A percentile compares a stretch with the other conserved stretches of the same genome.
These are phyloP conservation scores for Arothron firmamentum DNA, from an alignment of 2,113 vertebrate species.

Conservation along the genomic window DNA sequence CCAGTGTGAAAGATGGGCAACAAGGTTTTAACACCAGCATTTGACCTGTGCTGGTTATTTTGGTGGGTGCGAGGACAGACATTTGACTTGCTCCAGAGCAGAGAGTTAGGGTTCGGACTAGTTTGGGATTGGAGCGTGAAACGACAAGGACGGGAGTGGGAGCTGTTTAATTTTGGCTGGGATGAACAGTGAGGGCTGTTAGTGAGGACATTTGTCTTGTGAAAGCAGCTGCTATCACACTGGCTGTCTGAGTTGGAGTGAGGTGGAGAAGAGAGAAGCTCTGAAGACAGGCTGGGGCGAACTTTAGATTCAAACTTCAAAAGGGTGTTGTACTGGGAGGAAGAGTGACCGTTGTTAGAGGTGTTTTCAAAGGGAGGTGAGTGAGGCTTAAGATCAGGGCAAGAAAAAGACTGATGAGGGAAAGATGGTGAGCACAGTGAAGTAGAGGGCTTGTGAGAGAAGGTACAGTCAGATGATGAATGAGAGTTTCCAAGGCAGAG, in stretches of 20 bases:
- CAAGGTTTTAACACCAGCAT: slow-evolving; percentile 24
- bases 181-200: slow-evolving; percentile 19
- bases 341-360: slow-evolving; percentile 1
- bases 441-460: slow-evolving; percentile 33
- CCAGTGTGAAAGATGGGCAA: slow-evolving; percentile 24
- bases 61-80: slow-evolving; percentile 28
- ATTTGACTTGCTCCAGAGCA: slow-evolving; percentile 14
- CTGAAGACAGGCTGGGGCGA: background rate
- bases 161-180: slow-evolving; percentile 21
- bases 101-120: slow-evolving; percentile 27
- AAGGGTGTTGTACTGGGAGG: slow-evolving; percentile 17
- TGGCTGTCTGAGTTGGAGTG: slow-evolving; percentile 18
- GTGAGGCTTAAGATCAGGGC: slow-evolving; percentile 5
- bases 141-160: slow-evolving; percentile 10
- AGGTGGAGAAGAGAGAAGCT: background rate
- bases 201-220: slow-evolving; percentile 24
- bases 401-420: slow-evolving; percentile 22
- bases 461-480: slow-evolving; percentile 32
- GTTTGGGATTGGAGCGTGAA: slow-evolving; percentile 29
- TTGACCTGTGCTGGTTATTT: slow-evolving; percentile 23
- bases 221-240: slow-evolving; percentile 36
- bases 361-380: slow-evolving; percentile 12
- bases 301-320: slow-evolving; percentile 12
- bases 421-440: slow-evolving; percentile 33
- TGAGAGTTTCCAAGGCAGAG: slow-evolving; percentile 52